Evolutionary conservation across 2,888 invertebrate genomes (phyloP).

Genomic region (Thymelicus sylvestris): DNA sequence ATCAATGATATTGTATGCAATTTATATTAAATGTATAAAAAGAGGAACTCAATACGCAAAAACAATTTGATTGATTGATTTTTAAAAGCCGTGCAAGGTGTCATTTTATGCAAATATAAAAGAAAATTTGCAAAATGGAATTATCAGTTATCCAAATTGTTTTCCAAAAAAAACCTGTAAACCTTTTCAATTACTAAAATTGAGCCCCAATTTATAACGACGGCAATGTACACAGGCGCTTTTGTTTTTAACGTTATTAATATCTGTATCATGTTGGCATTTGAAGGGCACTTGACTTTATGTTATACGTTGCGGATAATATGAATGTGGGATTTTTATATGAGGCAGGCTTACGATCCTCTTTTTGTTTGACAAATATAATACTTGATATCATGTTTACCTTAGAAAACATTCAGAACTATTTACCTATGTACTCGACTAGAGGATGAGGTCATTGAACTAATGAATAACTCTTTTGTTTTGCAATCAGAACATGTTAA

Average conservation of each 20-base stretch:
- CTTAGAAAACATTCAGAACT: background rate
- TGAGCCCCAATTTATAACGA: background rate
- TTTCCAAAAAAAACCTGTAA: background rate
- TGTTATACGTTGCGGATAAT: background rate
- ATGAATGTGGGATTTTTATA: conserved; percentile 2
- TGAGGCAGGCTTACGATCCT: background rate
- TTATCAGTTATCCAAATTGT: background rate
- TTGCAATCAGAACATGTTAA: no score
- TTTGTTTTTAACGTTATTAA: conserved; percentile 15
- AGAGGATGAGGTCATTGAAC: no score
- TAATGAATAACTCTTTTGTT: no score
- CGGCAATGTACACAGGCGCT: background rate
- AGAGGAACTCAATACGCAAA: no score
- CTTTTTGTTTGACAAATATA: background rate
- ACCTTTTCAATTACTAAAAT: conserved; percentile 9
- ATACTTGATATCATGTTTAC: background rate
- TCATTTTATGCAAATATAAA: background rate
- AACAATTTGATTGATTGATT: background rate
- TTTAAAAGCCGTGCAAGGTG: background rate
- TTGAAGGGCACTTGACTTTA: conserved; percentile 5
- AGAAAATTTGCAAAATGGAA: background rate
- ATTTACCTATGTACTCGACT: no score
- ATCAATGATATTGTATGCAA: no score
- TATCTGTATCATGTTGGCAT: conserved; percentile 7
- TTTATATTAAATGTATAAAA: no score